Evolutionary conservation across 2,888 invertebrate species (phyloP).

Genomic region (Drosophila multiciliata): DNA sequence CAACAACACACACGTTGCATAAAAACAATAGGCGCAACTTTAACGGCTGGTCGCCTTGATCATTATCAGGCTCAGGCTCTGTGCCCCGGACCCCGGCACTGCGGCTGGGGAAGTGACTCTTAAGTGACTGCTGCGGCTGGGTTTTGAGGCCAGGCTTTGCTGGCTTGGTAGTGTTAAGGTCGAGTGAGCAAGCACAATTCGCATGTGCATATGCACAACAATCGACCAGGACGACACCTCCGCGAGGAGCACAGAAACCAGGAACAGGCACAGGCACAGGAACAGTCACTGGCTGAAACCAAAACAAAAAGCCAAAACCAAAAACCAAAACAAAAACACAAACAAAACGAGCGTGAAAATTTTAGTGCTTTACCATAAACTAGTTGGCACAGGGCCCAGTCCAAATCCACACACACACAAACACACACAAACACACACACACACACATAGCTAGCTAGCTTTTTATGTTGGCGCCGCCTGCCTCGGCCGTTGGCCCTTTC

Average conservation of each 20-base stretch:
- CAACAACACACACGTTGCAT: slow-evolving; percentile 47
- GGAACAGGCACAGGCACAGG: neutral
- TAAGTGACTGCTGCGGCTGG: slow-evolving; percentile 69
- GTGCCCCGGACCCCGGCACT: slow-evolving; percentile 7
- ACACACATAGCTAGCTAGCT: slow-evolving; percentile 18
- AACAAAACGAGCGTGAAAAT: slow-evolving; percentile 54
- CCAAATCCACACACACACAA: slow-evolving; percentile 26
- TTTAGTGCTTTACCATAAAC: slow-evolving; percentile 73
- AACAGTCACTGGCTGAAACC: neutral
- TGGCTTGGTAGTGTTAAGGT: slow-evolving; percentile 64
- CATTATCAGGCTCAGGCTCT: slow-evolving; percentile 72
- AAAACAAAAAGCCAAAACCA: neutral
- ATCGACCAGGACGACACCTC: slow-evolving; percentile 61
- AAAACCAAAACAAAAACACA: slow-evolving; percentile 10
- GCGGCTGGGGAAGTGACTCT: slow-evolving; percentile 57
- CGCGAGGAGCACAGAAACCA: neutral
- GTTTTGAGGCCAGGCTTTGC: slow-evolving; percentile 66
- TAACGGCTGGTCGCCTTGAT: slow-evolving; percentile 76
- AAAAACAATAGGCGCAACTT: slow-evolving; percentile 73
- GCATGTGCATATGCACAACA: slow-evolving; percentile 45
- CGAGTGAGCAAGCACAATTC: slow-evolving; percentile 71
- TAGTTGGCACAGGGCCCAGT: slow-evolving; percentile 47
- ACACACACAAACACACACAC: neutral
- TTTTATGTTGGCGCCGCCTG: slow-evolving; percentile 63
- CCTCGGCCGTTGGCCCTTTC: slow-evolving; percentile 68